Percentiles rank a stretch among this genome's conserved stretches.
These are phyloP conservation scores for Leptinotarsa defecta DNA, from an alignment of 1,140 invertebrate genomes.

Conservation along the genomic window DNA sequence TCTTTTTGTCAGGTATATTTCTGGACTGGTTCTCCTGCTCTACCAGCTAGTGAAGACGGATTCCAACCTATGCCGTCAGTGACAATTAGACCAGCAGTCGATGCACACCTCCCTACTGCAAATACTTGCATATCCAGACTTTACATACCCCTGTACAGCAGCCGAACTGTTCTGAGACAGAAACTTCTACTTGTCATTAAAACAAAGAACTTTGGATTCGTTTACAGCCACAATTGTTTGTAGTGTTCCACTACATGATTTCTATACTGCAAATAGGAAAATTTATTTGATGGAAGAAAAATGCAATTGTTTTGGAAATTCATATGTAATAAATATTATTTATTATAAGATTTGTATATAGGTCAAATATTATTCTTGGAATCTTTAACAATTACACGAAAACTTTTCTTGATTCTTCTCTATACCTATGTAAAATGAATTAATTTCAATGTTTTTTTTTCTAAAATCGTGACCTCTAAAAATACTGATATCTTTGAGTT, in stretches of 20 bases:
- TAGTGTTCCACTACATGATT: conserved; percentile 3
- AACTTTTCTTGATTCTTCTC: too few species aligned
- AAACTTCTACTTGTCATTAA: conserved; percentile 98
- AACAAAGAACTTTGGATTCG: conserved; percentile 99
- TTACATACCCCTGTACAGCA: conserved; percentile 98
- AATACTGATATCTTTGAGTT: too few species aligned
- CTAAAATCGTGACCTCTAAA: too few species aligned
- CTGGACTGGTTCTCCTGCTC: conserved; percentile 97
- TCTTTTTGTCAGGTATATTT: conserved; percentile 83
- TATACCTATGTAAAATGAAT: too few species aligned
- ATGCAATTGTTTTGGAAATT: conserved; percentile 1
- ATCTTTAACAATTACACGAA: too few species aligned
- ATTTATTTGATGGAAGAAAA: neutral
- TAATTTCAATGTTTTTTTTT: too few species aligned
- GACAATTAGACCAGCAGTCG: conserved; percentile 96
- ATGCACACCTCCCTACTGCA: conserved; percentile 95
- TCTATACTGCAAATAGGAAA: conserved; percentile 1
- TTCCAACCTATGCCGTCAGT: conserved; percentile 99
- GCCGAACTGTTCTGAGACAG: conserved; percentile 88
- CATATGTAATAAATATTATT: conserved; percentile 20
- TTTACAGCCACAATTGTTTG: conserved; percentile 65
- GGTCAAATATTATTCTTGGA: neutral
- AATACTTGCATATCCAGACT: conserved; percentile 99
- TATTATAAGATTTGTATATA: conserved; percentile 31
- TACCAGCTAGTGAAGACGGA: conserved; percentile 98